These are phyloP conservation scores for Solenodon paradoxus DNA, from an alignment of 2,113 vertebrate species.

Conservation along the genomic window DNA sequence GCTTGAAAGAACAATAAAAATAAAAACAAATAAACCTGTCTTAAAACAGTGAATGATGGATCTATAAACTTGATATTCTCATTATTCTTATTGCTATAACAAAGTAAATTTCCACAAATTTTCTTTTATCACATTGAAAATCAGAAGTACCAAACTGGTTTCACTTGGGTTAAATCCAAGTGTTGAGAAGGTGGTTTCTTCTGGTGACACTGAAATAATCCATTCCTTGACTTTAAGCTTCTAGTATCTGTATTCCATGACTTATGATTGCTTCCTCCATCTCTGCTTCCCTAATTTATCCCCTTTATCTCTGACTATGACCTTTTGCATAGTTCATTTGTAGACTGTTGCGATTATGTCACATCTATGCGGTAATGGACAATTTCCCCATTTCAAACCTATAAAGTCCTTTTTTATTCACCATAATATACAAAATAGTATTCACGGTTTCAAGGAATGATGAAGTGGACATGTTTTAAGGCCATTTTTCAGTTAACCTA, in stretches of 20 bases:
- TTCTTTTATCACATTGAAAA: neutral
- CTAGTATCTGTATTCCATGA: neutral
- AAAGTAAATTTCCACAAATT: neutral
- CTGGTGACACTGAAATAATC: neutral
- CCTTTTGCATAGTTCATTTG: accelerated
- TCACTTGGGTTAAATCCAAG: neutral
- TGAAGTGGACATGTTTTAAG: neutral
- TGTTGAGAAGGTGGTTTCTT: neutral
- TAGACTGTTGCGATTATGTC: neutral
- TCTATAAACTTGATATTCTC: neutral
- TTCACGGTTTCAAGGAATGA: neutral
- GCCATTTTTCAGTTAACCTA: neutral
- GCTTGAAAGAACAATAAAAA: neutral
- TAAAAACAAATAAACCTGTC: neutral
- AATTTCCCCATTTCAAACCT: neutral
- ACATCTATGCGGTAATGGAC: neutral
- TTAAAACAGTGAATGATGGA: neutral
- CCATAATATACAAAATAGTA: neutral
- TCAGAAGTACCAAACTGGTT: neutral
- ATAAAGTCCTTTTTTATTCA: neutral
- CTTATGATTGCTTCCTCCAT: neutral
- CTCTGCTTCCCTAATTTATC: neutral
- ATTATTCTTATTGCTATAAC: neutral
- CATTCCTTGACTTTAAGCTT: neutral
- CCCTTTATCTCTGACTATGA: neutral